Evolutionary conservation across 23 tunicate genomes (phyloP).

Genomic region (Ascidia mentula): DNA sequence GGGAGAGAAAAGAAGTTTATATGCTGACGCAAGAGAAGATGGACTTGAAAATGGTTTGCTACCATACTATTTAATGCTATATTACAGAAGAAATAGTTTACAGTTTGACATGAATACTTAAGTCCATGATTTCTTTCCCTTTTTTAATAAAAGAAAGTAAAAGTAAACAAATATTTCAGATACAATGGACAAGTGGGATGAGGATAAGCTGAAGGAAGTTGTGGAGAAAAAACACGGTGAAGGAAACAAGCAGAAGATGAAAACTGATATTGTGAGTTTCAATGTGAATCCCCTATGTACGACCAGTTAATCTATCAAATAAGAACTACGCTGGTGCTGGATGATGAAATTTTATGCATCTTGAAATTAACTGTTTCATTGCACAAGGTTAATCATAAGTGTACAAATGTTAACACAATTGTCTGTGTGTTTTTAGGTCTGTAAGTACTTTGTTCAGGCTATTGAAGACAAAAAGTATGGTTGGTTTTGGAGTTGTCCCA

Average conservation of each 20-base stretch:
- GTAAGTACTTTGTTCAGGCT: constrained; percentile 84
- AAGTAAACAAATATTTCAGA: constrained; percentile 43
- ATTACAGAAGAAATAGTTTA: too few relatives aligned
- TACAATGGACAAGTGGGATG: constrained; percentile 93
- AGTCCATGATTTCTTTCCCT: too few relatives aligned
- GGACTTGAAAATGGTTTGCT: constrained; percentile 61
- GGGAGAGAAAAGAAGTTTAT: constrained; percentile 83
- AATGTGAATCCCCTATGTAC: too few relatives aligned
- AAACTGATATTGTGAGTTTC: constrained; percentile 76
- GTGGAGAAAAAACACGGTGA: constrained; percentile 97
- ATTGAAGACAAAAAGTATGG: constrained; percentile 94
- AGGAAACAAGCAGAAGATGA: constrained; percentile 57
- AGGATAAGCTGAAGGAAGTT: constrained; percentile 77
- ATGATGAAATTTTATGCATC: too few relatives aligned
- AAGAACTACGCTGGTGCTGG: too few relatives aligned
- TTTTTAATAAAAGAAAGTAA: too few relatives aligned
- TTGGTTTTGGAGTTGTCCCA: constrained; percentile 99
- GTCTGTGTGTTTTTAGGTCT: constrained; percentile 36
- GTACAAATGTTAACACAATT: neutral
- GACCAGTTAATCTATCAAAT: too few relatives aligned
- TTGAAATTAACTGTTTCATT: too few relatives aligned
- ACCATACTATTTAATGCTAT: neutral
- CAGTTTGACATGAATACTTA: too few relatives aligned
- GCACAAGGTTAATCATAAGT: neutral
- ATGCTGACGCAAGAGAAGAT: constrained; percentile 67